A percentile compares a stretch with the other conserved stretches of the same genome.
These are phyloP conservation scores for Geococcyx californianus DNA, from an alignment of 2,113 vertebrate species.

Conservation along the genomic window DNA sequence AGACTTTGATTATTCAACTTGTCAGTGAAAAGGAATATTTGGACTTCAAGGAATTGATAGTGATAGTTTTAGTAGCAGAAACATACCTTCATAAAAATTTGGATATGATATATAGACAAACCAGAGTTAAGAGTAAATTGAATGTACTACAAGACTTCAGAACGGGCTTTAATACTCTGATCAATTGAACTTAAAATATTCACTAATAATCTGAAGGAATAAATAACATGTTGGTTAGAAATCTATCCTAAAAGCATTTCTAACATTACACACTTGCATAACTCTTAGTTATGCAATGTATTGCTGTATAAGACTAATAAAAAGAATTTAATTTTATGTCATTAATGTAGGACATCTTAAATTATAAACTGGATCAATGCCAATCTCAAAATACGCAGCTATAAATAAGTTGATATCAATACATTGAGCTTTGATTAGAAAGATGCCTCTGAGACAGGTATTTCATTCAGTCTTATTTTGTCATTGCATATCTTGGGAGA, in stretches of 20 bases:
- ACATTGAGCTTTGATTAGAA: neutral
- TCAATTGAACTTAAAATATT: neutral
- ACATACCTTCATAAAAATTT: neutral
- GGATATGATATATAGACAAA: neutral
- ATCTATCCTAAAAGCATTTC: neutral
- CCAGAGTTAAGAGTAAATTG: neutral
- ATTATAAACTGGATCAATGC: neutral
- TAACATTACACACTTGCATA: neutral
- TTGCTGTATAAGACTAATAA: neutral
- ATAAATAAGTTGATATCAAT: neutral
- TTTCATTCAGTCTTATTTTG: neutral
- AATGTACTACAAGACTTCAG: neutral
- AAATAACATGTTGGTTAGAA: neutral
- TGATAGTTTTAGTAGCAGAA: neutral
- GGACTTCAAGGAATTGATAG: neutral
- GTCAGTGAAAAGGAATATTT: neutral
- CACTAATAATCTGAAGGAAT: neutral
- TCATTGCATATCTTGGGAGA: neutral
- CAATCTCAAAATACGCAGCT: neutral
- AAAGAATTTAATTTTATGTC: neutral
- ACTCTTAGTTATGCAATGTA: neutral
- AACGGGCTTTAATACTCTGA: neutral
- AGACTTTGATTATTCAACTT: neutral
- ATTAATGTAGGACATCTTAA: neutral
- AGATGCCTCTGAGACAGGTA: neutral